Base-by-base conservation (phyloP, 92 coral and sea anemone species). In the Actinernus sp. region DNA sequence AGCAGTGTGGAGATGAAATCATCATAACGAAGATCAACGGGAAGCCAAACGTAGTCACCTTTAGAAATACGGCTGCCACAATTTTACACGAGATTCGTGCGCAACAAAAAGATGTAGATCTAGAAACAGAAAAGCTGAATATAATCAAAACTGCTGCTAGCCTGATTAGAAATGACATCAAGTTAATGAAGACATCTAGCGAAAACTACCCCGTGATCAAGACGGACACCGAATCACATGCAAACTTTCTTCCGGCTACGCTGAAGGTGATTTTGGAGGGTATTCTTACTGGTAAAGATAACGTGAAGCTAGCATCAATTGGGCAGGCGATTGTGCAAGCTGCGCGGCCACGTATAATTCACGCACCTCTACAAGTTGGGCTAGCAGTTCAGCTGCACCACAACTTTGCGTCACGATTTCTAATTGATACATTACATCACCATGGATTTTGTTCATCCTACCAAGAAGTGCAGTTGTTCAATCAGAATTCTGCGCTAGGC, bases 31-130 rank as follows among this genome's bases (percentile, higher is more conserved):
- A 38, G 0, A 61, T 73, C 13, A 65, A 82, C 29, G 76, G n/a
- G n/a, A n/a, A n/a, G n/a, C n/a, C n/a, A n/a, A n/a, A n/a, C n/a
- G n/a, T n/a, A n/a, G n/a, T n/a, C n/a, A n/a, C n/a, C n/a, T n/a
- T n/a, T n/a, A n/a, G n/a, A n/a, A n/a, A n/a, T n/a, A n/a, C n/a
- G n/a, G 76, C 57, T 0, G 12, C 24, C 3, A 1, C 10, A 0
- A 82, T 82, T 18, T 33, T 82, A 34, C 76, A 82, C 1, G 82
- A 82, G 16, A 65, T 82, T 37, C 72, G 65, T 39, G 29, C 9
- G 7, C 58, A 65, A 49, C 64, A 27, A 27, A 22, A 65, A 25
- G 3, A 18, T 31, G 41, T 10, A 4, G 71, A 78, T 8, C 46
- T 24, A 1, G 63, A 68, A 49, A 20, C 26, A 8, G 64, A 69